Evolutionary conservation across 2,888 invertebrate genomes (phyloP), one percentile per base, ranked within the genome.

Genomic region (Drosophila borborema): DNA sequence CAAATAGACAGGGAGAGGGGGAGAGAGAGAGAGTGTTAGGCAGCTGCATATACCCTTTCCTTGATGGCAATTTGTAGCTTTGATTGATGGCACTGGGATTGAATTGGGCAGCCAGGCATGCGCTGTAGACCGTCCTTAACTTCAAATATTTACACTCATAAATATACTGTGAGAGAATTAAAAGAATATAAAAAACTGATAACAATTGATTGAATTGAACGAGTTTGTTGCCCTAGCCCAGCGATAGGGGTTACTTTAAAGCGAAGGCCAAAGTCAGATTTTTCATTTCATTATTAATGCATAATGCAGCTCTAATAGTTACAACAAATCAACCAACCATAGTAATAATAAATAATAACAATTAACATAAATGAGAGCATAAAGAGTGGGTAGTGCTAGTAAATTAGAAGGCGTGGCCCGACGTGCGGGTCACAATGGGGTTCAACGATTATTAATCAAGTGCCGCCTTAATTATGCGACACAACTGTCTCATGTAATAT

Each of bases 371-470:
- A 60, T 40, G 48, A 40, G 61, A 23, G 40, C 34, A 53, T 54
- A 12, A 45, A 56, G 55, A 51, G 55, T 55, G 55, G 41, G n/a
- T 48, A 62, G 8, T 54, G 38, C 16, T 40, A 46, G 8, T 20
- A 56, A 64, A 77, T 74, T 74, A 61, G 80, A 58, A 62, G 81
- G 78, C 81, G 81, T 80, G 74, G 70, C 36, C 9, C 12, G 28
- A 49, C 9, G 59, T 84, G 82, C 72, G 86, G 82, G 86, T 82
- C 87, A 76, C 48, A 23, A 23, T 31, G 46, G 66, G 71, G 90
- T 89, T 91, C 90, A 91, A 89, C 74, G 79, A 86, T 84, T 82
- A 85, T 89, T 91, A 89, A 91, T 89, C 84, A 89, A 89, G 74
- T 72, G 79, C 78, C 77, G 67, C 77, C 72, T 79, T 80, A 88